Conservation (phyloP, 2,888 invertebrate genomes). For the Choreutis nemorana region DNA sequence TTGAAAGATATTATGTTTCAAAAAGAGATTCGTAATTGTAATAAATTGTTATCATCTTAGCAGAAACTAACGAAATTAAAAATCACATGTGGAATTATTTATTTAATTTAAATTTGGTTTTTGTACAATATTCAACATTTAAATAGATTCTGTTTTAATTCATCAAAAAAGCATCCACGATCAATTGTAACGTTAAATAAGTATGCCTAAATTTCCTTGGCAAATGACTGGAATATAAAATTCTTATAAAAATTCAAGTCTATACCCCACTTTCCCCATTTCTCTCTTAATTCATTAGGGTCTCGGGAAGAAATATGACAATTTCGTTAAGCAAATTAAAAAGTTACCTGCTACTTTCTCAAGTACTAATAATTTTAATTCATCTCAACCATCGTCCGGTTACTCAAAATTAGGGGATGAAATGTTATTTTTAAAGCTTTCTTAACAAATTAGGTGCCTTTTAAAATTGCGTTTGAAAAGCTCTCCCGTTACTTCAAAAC, state of each 20-base stretch:
- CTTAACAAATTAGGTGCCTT: not conserved
- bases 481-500: not conserved
- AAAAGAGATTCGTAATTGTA: too few species aligned
- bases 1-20: too few species aligned
- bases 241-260: constrained; percentile 42
- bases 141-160: too few species aligned
- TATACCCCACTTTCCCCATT: constrained; percentile 21
- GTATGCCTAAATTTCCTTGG: too few species aligned
- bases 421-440: not conserved
- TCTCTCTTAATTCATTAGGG: constrained; percentile 41
- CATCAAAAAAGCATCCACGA: too few species aligned
- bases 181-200: too few species aligned
- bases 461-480: not conserved
- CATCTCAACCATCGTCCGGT: constrained; percentile 35
- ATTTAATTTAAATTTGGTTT: too few species aligned
- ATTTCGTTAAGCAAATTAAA: constrained; percentile 51
- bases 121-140: too few species aligned
- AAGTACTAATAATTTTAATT: constrained; percentile 47
- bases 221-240: constrained; percentile 27
- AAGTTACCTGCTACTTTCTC: constrained; percentile 48
- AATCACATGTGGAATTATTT: too few species aligned
- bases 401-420: too few species aligned
- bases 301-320: constrained; percentile 53
- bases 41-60: too few species aligned
- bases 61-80: too few species aligned